Base-by-base conservation (phyloP, 2,113 vertebrate species). In the Tamias sibiricus region DNA sequence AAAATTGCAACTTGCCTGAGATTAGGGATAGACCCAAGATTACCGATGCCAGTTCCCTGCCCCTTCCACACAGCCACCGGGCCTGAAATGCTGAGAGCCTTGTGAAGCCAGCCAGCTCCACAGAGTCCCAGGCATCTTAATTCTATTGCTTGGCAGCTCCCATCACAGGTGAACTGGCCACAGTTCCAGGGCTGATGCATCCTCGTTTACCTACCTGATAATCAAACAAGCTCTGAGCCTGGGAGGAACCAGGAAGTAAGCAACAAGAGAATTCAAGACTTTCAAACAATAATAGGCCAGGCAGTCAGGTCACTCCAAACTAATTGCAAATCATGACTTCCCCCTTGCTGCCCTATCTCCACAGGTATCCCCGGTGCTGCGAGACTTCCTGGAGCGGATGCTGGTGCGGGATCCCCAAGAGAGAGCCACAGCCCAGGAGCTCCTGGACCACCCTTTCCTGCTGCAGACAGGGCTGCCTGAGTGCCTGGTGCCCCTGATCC, bases 371-470 rank as follows among this genome's bases (percentile, higher is more conserved):
- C 99, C 99, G 0, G 99, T 99, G 97, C 98, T 99, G 54, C 99
- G 99, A 97, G 99, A 99, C 98, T 99, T 99, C 98, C 98, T 99
- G 99, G 99, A 99, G 80, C 99, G 99, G 87, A 99, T 99, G 99
- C 90, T 99, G 98, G 99, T 99, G 6, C 99, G 99, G 97, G 99
- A 99, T 86, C 99, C 99, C 0, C 44, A 99, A 35, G 99, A 99
- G 97, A 98, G 99, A 97, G 99, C 99, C 74, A 99, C 99, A 0
- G 99, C 99, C 94, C 99, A 99, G 19, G 99, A 99, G 94, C 99
- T 99, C 37, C 99, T 99, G 95, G 99, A 99, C 97, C 99, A 99
- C 89, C 99, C 99, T 37, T 99, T 99, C 98, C 98, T 99, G 98
- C 99, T 99, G 96, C 99, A 99, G 99, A 99, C 99, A 0, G 99